A percentile compares a stretch with the other conserved stretches of the same genome.
Evolutionary conservation across 2,113 vertebrate species (phyloP).

Genomic region (Oceanites oceanicus): DNA sequence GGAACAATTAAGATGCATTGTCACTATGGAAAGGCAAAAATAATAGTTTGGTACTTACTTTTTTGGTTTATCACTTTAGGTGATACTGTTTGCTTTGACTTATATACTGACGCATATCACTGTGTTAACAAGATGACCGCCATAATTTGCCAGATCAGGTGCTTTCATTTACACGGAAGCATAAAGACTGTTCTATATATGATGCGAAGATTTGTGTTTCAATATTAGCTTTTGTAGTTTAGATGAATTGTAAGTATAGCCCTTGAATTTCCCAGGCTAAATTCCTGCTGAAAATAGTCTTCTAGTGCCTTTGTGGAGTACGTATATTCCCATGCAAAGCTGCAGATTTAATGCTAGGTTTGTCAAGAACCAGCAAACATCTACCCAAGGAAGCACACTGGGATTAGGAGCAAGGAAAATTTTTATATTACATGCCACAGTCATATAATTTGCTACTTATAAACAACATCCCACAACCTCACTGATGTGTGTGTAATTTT

Average conservation of each 20-base stretch:
- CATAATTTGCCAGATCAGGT: not conserved
- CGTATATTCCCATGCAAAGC: not conserved
- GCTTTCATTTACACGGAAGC: not conserved
- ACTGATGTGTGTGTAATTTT: not conserved
- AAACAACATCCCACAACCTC: not conserved
- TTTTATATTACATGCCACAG: not conserved
- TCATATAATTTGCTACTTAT: not conserved
- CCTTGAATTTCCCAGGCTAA: not conserved
- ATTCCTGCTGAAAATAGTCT: not conserved
- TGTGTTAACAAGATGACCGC: not conserved
- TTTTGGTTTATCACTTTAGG: not conserved
- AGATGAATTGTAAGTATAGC: not conserved
- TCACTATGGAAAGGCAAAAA: not conserved
- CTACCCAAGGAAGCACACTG: not conserved
- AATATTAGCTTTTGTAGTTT: not conserved
- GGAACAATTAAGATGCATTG: not conserved
- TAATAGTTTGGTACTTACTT: not conserved
- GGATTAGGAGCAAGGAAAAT: not conserved
- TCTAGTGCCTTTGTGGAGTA: rapidly evolving
- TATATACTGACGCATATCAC: not conserved
- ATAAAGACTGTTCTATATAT: too few relatives aligned
- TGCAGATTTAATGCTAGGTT: not conserved
- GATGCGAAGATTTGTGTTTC: not conserved
- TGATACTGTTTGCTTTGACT: not conserved
- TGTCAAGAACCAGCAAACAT: not conserved